Conservation (phyloP, 2,113 vertebrate species). For the Parus major region DNA sequence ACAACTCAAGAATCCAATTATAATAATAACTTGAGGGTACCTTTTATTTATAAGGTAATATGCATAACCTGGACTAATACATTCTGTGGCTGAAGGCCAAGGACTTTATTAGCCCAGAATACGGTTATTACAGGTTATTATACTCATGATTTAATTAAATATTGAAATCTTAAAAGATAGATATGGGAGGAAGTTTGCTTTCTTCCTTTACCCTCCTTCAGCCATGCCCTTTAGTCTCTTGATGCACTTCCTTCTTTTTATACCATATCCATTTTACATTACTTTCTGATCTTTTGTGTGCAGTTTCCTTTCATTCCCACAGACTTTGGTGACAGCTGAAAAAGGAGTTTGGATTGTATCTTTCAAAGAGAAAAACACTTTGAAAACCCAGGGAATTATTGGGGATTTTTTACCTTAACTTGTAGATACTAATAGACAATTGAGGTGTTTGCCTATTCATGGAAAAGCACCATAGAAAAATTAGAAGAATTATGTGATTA, state of each 20-base stretch:
- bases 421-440: not conserved
- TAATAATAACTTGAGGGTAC: not conserved
- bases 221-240: not conserved
- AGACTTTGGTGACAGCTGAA: not conserved
- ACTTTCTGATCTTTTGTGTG: not conserved
- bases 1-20: not conserved
- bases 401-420: not conserved
- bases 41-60: conserved; percentile 22
- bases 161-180: not conserved
- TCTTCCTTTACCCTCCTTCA: not conserved
- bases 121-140: not conserved
- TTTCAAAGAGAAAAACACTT: not conserved
- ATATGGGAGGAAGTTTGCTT: not conserved
- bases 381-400: not conserved
- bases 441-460: not conserved
- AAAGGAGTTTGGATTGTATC: not conserved
- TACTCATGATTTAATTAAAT: conserved; percentile 46
- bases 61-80: conserved; percentile 33
- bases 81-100: not conserved
- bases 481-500: not conserved
- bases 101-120: not conserved
- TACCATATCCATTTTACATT: not conserved
- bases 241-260: not conserved
- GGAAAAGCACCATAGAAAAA: not conserved
- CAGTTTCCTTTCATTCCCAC: not conserved